Base-by-base conservation (phyloP, 1,140 invertebrate species). In the Caenorhabditis latens region DNA sequence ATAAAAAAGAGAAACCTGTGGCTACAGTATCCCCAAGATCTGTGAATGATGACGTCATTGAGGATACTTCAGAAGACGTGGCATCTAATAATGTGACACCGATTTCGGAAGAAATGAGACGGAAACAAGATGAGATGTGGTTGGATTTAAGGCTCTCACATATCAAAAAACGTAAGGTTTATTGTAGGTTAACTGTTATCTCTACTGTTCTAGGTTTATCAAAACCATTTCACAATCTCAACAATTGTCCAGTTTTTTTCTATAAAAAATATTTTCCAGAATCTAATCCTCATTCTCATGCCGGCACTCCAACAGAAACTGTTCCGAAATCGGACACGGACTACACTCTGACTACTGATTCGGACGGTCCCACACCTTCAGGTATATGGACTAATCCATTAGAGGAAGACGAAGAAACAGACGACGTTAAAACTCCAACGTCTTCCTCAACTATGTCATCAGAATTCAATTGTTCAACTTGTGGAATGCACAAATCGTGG, bases 71-170 rank as follows among this genome's bases (percentile, higher is more conserved):
- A 7, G 71, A 79, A 53, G 71, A 79, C 46, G 19, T 79, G 43
- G 71, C 40, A 24, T 40, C 42, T 4, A 79, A 79, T 24, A 79
- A 79, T 79, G 65, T 43, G 42, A 71, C 24, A 24, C 65, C 65
- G 46, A 79, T 50, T 50, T 79, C 71, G 4, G 71, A 79, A 9
- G 71, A 79, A 19, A 79, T 79, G 71, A n/a, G 71, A 8, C 6
- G 71, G 46, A 79, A 79, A 32, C 71, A 79, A 32, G 71, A 79
- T n/a, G 71, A 79, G 19, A 79, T 79, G 71, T 79, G 71, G 71
- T n/a, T 79, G 32, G 71, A 79, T 50, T 24, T 79, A 16, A 50
- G 71, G 13, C 46, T 79, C 4, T 50, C 71, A 14, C 71, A 79
- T 50, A 79, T 79, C 19, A 79, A 50, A 32, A 79, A 79, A 79